These are phyloP conservation scores for Ramphastos sulfuratus DNA, from an alignment of 2,113 vertebrate genomes.

Conservation along the genomic window DNA sequence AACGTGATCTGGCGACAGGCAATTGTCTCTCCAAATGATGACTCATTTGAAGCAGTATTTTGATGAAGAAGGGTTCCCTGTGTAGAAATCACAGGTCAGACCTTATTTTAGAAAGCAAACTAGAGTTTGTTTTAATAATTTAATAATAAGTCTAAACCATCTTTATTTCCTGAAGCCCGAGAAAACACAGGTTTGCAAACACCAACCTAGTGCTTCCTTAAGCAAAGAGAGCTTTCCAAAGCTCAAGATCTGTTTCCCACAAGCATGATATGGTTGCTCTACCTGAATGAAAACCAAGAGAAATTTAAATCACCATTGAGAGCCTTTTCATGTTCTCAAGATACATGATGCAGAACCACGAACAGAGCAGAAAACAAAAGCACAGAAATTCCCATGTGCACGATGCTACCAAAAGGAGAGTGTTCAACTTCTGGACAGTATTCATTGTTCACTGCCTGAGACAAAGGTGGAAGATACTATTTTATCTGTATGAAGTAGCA, in stretches of 20 bases:
- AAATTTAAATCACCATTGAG: not conserved
- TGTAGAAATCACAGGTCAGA: not conserved
- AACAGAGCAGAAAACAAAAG: not conserved
- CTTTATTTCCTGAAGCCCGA: not conserved
- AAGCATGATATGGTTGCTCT: not conserved
- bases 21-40: not conserved
- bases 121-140: not conserved
- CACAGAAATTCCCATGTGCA: accelerated
- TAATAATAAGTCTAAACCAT: not conserved
- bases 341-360: not conserved
- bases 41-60: not conserved
- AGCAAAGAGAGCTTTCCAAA: not conserved
- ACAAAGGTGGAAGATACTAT: not conserved
- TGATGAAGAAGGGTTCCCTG: not conserved
- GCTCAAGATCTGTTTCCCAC: not conserved
- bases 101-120: not conserved
- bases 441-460: not conserved
- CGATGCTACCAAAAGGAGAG: accelerated
- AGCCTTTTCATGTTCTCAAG: not conserved
- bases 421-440: not conserved
- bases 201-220: not conserved
- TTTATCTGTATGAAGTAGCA: not conserved
- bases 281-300: not conserved
- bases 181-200: not conserved
- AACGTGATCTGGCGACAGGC: not conserved